Evolutionary conservation across 2,113 vertebrate species (phyloP).

Genomic region (Drymodes brunneopygia): DNA sequence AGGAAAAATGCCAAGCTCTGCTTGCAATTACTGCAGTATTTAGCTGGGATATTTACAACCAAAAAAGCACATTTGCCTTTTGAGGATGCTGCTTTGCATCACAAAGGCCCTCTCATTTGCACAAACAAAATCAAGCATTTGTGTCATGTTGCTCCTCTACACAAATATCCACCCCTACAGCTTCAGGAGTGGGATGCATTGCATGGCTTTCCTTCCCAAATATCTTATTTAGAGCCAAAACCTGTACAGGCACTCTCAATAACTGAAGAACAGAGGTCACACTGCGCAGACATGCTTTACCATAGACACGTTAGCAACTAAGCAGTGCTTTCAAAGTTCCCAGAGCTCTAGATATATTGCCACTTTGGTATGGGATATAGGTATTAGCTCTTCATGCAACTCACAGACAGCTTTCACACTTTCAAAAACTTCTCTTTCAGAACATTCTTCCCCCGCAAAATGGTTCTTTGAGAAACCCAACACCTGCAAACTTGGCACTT

Average conservation of each 20-base stretch:
- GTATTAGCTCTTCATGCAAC: background rate
- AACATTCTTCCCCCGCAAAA: background rate
- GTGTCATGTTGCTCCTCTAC: conserved; percentile 36
- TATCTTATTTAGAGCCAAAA: background rate
- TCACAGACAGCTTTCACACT: background rate
- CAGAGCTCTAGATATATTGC: background rate
- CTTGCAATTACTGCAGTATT: conserved; percentile 65
- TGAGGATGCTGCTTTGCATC: conserved; percentile 66
- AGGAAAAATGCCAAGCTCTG: conserved; percentile 52
- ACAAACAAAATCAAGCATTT: conserved; percentile 65
- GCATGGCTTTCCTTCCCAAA: background rate
- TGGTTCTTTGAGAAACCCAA: background rate
- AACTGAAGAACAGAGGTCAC: background rate
- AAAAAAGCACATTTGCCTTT: conserved; percentile 53
- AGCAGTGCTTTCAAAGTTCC: background rate
- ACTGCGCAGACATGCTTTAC: background rate
- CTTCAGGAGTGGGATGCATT: background rate
- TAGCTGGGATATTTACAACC: conserved; percentile 56
- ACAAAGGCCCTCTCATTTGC: conserved; percentile 63
- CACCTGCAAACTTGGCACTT: background rate
- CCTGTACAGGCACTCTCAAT: background rate
- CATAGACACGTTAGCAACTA: background rate
- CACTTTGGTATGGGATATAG: background rate
- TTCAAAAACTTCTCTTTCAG: background rate
- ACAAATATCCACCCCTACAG: conserved; percentile 43